Base-by-base conservation (phyloP, 2,113 vertebrate species). In the Camarhynchus parvulus region DNA sequence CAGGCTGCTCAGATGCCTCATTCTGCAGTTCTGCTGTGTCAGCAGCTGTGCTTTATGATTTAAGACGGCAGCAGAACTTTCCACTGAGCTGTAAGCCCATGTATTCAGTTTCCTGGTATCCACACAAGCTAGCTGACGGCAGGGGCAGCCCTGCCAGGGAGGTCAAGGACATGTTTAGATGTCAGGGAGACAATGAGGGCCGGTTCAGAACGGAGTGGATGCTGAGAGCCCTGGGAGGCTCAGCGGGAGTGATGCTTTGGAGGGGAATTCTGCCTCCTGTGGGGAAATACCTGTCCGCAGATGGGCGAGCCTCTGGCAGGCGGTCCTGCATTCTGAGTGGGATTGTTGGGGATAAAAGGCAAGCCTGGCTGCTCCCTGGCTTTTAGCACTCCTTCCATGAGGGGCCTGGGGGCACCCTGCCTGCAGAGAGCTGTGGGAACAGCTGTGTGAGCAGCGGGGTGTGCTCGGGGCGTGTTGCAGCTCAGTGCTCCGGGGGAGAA, bases 41-140 rank as follows among this genome's bases (percentile, higher is more conserved):
- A 97, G 93, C 93, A 95, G 92, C 89, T 77, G 69, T 64, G 78
- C 89, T 93, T 94, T 90, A 64, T 94, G 93, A 95, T 94, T 94
- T 96, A 87, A 93, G 90, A 58, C 1, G 4, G 75, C 91, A 75
- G 79, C 72, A 96, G 79, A 97, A 94, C 95, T 94, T 96, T 96
- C 92, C 92, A 95, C 92, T 95, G 90, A 85, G 30, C 90, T 89
- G 5, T 84, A 89, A 95, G 64, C 75, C 59, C 30, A 0, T 61
- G 89, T 91, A 79, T 92, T 92, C 72, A 35, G 88, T 94, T 95
- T 96, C 93, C 75, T 82, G 87, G 63, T 87, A 87, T 96, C 87
- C 68, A 58, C 67, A 62, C 30, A 33, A 76, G 66, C 39, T 52
- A 63, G 62, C 5, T 75, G 83, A 47, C 37, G 74, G 66, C 52